phyloP scores from a whole-genome alignment of 2,888 invertebrate genomes.

The Drosophila kanekoi region DNA sequence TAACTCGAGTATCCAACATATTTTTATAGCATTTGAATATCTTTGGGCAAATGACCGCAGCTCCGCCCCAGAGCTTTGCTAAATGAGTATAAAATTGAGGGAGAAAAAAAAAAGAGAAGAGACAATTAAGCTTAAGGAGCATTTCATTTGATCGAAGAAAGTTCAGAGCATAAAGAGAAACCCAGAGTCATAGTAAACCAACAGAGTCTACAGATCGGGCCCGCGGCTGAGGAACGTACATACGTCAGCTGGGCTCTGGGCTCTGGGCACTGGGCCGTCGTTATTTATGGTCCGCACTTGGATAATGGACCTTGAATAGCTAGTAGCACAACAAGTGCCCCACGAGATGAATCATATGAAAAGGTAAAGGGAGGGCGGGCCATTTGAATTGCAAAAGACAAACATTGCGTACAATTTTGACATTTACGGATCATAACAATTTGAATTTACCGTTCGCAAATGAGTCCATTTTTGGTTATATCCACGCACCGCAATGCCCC shows the following conservation, averaged over 20 bases:
- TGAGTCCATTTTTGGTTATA: conserved; percentile 76
- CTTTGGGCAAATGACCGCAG: conserved; percentile 59
- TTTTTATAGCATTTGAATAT: conserved; percentile 72
- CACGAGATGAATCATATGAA: conserved; percentile 43
- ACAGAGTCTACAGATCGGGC: conserved; percentile 22
- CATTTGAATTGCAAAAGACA: conserved; percentile 62
- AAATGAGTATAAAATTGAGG: conserved; percentile 76
- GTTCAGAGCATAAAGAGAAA: conserved; percentile 63
- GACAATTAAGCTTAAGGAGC: conserved; percentile 80
- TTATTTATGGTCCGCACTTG: conserved; percentile 55
- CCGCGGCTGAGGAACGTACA: conserved; percentile 15
- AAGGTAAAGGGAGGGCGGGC: conserved; percentile 3
- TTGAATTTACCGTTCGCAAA: conserved; percentile 79
- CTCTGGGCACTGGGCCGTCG: conserved; percentile 8
- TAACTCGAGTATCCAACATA: conserved; percentile 52
- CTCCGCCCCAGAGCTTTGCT: conserved; percentile 53
- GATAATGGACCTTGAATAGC: conserved; percentile 63
- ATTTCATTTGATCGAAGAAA: conserved; percentile 77
- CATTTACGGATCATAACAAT: conserved; percentile 85
- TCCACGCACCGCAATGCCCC: conserved; percentile 68
- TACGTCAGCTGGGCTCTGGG: conserved; percentile 16
- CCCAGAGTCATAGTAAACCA: conserved; percentile 27
- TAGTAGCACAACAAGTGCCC: conserved; percentile 44
- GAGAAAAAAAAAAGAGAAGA: conserved; percentile 42
- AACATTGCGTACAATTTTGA: conserved; percentile 72